phyloP scores from a whole-genome alignment of 2,797 vertebrate genomes.

The Tragelaphus eurycerus region DNA sequence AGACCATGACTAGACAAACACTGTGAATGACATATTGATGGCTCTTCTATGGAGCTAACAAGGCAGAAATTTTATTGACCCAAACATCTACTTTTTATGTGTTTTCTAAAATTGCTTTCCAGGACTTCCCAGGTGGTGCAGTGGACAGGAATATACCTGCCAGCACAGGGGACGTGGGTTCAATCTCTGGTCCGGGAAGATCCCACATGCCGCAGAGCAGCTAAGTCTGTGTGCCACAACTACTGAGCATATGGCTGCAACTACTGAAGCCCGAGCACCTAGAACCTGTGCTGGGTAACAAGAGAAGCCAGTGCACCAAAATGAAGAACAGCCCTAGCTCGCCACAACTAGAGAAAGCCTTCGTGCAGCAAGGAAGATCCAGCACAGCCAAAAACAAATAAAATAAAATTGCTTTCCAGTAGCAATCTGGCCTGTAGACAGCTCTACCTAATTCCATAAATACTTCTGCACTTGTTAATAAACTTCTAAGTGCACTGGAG shows the following conservation, averaged over 20 bases:
- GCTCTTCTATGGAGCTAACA: not conserved
- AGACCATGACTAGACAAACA: not conserved
- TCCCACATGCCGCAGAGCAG: not conserved
- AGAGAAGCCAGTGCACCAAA: not conserved
- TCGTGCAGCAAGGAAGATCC: not conserved
- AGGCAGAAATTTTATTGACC: not conserved
- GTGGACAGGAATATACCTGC: not conserved
- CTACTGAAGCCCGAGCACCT: not conserved
- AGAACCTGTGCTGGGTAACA: not conserved
- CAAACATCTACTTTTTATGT: not conserved
- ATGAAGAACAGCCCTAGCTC: not conserved
- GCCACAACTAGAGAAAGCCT: not conserved
- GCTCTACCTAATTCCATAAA: not conserved
- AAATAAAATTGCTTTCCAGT: not conserved
- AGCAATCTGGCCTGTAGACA: not conserved
- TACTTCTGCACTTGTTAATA: not conserved
- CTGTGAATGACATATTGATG: not conserved
- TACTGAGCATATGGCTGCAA: too few relatives aligned
- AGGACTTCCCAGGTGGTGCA: not conserved
- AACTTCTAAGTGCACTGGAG: not conserved
- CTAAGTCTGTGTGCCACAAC: not conserved
- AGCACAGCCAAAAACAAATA: not conserved
- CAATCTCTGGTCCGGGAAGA: not conserved
- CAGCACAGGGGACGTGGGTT: not conserved
- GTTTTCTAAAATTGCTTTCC: constrained; percentile 27